phyloP scores from a whole-genome alignment of 2,113 vertebrate genomes.

The Oreochromis spilurus region DNA sequence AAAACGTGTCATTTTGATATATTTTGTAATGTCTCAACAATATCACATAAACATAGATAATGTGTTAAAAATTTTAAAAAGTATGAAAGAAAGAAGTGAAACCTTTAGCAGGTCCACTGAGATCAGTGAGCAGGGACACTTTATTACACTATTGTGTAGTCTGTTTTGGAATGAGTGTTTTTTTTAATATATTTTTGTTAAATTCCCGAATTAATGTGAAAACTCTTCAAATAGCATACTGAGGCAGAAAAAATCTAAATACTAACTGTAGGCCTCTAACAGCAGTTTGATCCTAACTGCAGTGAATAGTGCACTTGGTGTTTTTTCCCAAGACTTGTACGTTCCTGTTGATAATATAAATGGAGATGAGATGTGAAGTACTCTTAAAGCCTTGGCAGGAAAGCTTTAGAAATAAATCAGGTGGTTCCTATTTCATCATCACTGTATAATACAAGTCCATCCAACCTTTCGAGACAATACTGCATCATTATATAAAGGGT shows the following conservation, averaged over 20 bases:
- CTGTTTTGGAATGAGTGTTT: not conserved
- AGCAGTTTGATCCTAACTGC: not conserved
- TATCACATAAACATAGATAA: not conserved
- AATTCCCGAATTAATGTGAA: not conserved
- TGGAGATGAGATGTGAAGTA: not conserved
- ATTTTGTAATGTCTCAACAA: rapidly evolving
- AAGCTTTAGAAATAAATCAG: not conserved
- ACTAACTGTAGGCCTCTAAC: not conserved
- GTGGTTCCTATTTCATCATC: not conserved
- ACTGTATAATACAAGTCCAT: not conserved
- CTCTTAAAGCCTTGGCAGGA: not conserved
- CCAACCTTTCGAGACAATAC: not conserved
- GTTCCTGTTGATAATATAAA: not conserved
- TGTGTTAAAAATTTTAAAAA: not conserved
- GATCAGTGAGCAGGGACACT: not conserved
- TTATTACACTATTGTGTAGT: not conserved
- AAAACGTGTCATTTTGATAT: not conserved
- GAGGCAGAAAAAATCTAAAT: not conserved
- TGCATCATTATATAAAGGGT: not conserved
- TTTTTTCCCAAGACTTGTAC: not conserved
- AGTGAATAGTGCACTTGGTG: not conserved
- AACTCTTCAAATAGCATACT: not conserved
- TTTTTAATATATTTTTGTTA: not conserved
- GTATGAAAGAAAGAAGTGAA: not conserved
- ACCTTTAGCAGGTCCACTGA: not conserved